A percentile compares a stretch with the other conserved stretches of the same genome.
Conservation (phyloP, 2,888 invertebrate genomes). For the Pristionchus maxplancki region DNA sequence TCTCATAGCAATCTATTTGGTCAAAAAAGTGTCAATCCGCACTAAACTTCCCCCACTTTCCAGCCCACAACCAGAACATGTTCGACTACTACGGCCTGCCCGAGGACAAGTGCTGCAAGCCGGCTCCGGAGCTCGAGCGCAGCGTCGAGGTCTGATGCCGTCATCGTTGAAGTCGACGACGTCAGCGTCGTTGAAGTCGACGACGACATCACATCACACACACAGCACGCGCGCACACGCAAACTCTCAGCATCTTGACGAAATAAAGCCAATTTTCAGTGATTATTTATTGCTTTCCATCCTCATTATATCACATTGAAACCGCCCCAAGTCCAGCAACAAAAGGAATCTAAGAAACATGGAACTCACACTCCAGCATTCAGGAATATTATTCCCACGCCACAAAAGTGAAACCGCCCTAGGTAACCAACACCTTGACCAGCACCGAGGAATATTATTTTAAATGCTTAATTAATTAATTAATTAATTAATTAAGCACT, state of each 20-base stretch:
- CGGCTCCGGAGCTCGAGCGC: neutral
- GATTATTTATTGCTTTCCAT: neutral
- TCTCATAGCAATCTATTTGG: too few species aligned
- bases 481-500: neutral
- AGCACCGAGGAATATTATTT: too few species aligned
- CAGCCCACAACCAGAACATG: neutral
- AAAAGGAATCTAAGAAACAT: neutral
- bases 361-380: neutral
- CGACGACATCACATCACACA: too few species aligned
- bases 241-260: neutral
- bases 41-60: too few species aligned
- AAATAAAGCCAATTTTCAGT: conserved; percentile 28
- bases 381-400: too few species aligned
- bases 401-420: too few species aligned
- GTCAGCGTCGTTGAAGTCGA: too few species aligned
- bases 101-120: neutral
- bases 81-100: neutral
- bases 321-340: neutral
- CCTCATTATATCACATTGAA: neutral
- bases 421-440: neutral
- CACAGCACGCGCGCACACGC: neutral
- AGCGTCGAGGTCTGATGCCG: neutral
- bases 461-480: neutral
- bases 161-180: too few species aligned
- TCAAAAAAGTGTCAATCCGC: too few species aligned